These are phyloP conservation scores for Atopsyche davidsoni DNA, from an alignment of 1,140 invertebrate genomes.

Conservation along the genomic window DNA sequence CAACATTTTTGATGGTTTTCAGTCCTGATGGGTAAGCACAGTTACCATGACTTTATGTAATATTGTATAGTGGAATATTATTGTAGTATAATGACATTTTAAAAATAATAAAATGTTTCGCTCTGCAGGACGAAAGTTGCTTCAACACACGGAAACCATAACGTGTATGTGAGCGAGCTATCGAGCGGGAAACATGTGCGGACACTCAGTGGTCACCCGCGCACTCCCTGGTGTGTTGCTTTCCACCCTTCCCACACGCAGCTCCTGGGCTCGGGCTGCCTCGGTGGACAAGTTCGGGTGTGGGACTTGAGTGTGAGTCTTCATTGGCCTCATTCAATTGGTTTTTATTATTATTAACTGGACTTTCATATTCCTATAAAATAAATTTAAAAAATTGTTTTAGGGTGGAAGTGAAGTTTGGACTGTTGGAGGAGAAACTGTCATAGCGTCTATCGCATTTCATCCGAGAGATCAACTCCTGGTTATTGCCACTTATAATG, in stretches of 20 bases:
- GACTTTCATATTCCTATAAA: no score
- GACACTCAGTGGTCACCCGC: constrained; percentile 74
- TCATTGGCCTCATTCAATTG: background rate
- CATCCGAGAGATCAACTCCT: constrained; percentile 77
- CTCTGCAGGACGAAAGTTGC: constrained; percentile 67
- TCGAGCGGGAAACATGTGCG: constrained; percentile 73
- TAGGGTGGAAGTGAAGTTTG: constrained; percentile 82
- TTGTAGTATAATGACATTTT: constrained; percentile 10
- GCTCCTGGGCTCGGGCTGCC: constrained; percentile 81
- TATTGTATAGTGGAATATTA: constrained; percentile 5
- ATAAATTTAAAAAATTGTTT: constrained; percentile 26
- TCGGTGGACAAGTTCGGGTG: constrained; percentile 83
- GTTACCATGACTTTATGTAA: constrained; percentile 16
- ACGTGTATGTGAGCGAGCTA: constrained; percentile 82
- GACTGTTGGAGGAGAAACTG: constrained; percentile 62
- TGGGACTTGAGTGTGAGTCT: constrained; percentile 81
- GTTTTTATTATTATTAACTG: background rate
- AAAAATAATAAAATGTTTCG: constrained; percentile 1
- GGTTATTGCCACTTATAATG: constrained; percentile 79
- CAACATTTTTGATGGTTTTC: constrained; percentile 80
- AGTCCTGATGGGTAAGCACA: constrained; percentile 71
- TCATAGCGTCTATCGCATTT: constrained; percentile 81
- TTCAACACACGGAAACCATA: constrained; percentile 87
- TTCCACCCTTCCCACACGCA: constrained; percentile 83
- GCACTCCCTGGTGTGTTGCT: constrained; percentile 88